Conservation (phyloP, 2,888 invertebrate genomes). For the Drymonia ruficornis region DNA sequence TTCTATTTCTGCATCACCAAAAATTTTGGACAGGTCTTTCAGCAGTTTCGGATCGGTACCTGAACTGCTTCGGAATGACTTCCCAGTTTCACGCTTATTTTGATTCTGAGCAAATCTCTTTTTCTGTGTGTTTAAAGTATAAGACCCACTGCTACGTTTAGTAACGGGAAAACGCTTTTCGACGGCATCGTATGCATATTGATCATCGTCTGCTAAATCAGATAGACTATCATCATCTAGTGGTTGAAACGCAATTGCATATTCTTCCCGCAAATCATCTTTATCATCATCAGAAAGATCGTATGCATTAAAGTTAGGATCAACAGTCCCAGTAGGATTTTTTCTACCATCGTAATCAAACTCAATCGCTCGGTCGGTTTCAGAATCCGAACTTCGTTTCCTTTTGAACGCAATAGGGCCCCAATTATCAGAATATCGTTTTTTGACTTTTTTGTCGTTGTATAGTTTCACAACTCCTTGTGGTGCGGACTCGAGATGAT, state of each 20-base stretch:
- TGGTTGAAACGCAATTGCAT: slow-evolving; percentile 78
- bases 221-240: slow-evolving; percentile 71
- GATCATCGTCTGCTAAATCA: slow-evolving; percentile 71
- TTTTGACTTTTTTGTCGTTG: slow-evolving; percentile 76
- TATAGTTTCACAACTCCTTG: slow-evolving; percentile 77
- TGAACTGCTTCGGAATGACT: slow-evolving; percentile 68
- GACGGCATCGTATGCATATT: slow-evolving; percentile 67
- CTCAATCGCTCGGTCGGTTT: slow-evolving; percentile 49
- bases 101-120: slow-evolving; percentile 63
- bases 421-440: slow-evolving; percentile 77
- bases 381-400: slow-evolving; percentile 73
- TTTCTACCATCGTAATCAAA: slow-evolving; percentile 64
- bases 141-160: slow-evolving; percentile 86
- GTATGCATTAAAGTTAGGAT: slow-evolving; percentile 66
- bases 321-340: slow-evolving; percentile 45
- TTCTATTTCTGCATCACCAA: slow-evolving; percentile 77
- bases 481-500: slow-evolving; percentile 60
- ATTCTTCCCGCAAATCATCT: slow-evolving; percentile 75
- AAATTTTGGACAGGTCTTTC: slow-evolving; percentile 88
- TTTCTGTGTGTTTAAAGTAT: slow-evolving; percentile 55
- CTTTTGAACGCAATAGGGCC: slow-evolving; percentile 81
- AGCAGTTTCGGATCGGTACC: slow-evolving; percentile 89
- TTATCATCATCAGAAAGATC: slow-evolving; percentile 70
- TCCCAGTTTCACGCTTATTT: slow-evolving; percentile 61
- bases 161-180: slow-evolving; percentile 88